Evolutionary conservation across 2,888 invertebrate genomes (phyloP).

Genomic region (Diachrysia chrysitis): DNA sequence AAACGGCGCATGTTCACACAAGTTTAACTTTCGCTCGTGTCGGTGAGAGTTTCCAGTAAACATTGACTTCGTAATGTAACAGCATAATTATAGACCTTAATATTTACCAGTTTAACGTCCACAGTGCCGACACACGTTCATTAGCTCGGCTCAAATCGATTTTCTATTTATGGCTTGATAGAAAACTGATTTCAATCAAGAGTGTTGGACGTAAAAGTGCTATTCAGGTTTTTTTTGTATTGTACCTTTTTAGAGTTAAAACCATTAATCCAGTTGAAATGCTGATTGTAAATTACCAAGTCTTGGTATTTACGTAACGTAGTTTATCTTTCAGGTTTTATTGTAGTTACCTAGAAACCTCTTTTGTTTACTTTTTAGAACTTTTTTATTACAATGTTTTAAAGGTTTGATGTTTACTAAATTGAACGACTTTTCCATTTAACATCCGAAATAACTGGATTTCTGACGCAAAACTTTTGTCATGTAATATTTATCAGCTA

Average conservation of each 20-base stretch:
- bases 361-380: background rate
- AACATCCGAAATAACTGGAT: background rate
- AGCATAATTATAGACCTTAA: slow-evolving; percentile 62
- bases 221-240: slow-evolving; percentile 56
- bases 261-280: slow-evolving; percentile 38
- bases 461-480: background rate
- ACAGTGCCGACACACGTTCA: slow-evolving; percentile 58
- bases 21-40: slow-evolving; percentile 78
- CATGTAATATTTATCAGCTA: slow-evolving; percentile 36
- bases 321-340: background rate
- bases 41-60: slow-evolving; percentile 77
- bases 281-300: slow-evolving; percentile 30
- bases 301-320: slow-evolving; percentile 25
- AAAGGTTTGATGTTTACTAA: background rate
- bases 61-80: slow-evolving; percentile 66
- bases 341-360: background rate
- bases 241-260: slow-evolving; percentile 47
- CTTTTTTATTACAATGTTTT: background rate
- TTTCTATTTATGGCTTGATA: slow-evolving; percentile 63
- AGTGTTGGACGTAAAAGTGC: slow-evolving; percentile 53
- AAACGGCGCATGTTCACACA: slow-evolving; percentile 60
- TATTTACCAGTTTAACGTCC: slow-evolving; percentile 70
- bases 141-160: slow-evolving; percentile 64
- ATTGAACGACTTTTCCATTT: background rate
- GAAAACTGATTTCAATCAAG: slow-evolving; percentile 59